Conservation (phyloP, 2,888 invertebrate genomes). For the Lycia hirtaria region DNA sequence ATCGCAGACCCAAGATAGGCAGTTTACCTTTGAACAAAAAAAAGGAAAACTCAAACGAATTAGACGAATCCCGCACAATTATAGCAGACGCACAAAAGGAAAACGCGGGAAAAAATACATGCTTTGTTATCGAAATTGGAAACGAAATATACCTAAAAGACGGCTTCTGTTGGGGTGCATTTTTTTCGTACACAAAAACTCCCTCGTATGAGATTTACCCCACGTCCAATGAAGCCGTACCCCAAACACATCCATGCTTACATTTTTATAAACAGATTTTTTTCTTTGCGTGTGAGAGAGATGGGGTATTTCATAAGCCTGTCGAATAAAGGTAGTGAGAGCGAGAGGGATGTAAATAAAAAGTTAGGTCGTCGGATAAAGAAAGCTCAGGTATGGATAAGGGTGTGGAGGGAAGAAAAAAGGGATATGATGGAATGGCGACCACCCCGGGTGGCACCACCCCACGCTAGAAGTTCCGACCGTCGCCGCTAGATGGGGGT, state of each 20-base stretch:
- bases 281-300: conserved; percentile 72
- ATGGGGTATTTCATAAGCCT: conserved; percentile 45
- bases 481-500: conserved; percentile 79
- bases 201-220: conserved; percentile 83
- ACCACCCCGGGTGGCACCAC: conserved; percentile 65
- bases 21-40: conserved; percentile 43
- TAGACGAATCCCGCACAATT: conserved; percentile 70
- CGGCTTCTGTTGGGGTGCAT: conserved; percentile 71
- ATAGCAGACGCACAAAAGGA: conserved; percentile 67
- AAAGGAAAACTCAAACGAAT: conserved; percentile 68
- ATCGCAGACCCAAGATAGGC: conserved; percentile 49
- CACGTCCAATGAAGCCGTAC: conserved; percentile 59
- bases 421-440: conserved; percentile 80
- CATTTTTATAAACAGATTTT: conserved; percentile 83
- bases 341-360: conserved; percentile 73
- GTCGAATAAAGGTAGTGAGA: conserved; percentile 47
- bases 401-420: conserved; percentile 84
- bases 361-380: conserved; percentile 82
- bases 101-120: conserved; percentile 65
- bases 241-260: conserved; percentile 73
- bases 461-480: conserved; percentile 63
- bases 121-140: conserved; percentile 85
- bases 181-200: conserved; percentile 80
- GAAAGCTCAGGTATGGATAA: conserved; percentile 85
- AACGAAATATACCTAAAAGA: conserved; percentile 79